phyloP scores from a whole-genome alignment of 2,888 invertebrate species.

The Protula sp. region DNA sequence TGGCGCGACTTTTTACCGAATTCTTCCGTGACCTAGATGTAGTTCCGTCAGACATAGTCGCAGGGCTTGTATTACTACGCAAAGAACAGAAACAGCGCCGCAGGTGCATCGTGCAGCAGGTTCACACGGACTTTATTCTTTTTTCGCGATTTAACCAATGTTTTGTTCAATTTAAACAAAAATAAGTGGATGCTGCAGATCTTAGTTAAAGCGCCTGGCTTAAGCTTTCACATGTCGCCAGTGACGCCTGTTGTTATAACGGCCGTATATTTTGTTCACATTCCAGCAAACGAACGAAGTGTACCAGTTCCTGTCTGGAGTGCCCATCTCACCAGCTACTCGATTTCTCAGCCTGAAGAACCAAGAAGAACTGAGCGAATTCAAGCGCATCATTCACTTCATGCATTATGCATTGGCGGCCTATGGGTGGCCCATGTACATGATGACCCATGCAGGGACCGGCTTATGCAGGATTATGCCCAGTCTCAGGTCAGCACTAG shows the following conservation, averaged over 20 bases:
- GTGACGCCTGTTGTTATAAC: too few relatives aligned
- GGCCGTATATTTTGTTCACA: too few relatives aligned
- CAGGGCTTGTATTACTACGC: conserved; percentile 72
- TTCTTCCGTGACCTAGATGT: conserved; percentile 84
- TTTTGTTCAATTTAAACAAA: too few relatives aligned
- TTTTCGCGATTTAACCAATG: too few relatives aligned
- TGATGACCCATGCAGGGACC: conserved; percentile 66
- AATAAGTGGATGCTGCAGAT: too few relatives aligned
- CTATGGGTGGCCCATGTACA: conserved; percentile 83
- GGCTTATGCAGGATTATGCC: conserved; percentile 70
- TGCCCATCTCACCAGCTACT: conserved; percentile 73
- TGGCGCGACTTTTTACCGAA: conserved; percentile 75
- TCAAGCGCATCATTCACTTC: conserved; percentile 62
- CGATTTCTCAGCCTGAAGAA: conserved; percentile 75
- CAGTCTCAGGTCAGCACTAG: conserved; percentile 62
- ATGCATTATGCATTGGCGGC: conserved; percentile 80
- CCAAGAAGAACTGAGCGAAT: conserved; percentile 55
- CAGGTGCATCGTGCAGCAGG: conserved; percentile 39
- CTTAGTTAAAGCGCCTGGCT: too few relatives aligned
- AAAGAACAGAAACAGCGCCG: conserved; percentile 75
- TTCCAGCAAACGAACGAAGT: conserved; percentile 75
- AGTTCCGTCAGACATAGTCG: conserved; percentile 78
- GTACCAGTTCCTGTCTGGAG: conserved; percentile 79
- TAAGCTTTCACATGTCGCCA: too few relatives aligned
- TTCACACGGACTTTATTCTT: conserved; percentile 14